Base-by-base conservation (phyloP, 2,113 vertebrate species). In the Sus scrofa region DNA sequence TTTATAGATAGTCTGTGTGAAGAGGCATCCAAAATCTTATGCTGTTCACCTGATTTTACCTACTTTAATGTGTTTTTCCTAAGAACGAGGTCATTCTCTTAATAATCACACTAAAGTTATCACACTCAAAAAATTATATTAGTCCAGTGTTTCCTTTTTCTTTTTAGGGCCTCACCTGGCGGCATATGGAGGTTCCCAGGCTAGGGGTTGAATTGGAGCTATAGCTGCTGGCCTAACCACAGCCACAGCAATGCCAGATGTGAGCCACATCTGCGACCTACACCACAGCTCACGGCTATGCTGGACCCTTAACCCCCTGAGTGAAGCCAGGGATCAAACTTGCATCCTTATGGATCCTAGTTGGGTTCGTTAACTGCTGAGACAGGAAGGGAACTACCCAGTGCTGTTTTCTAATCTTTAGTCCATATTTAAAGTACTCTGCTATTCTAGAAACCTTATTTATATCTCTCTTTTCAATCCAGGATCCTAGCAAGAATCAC, bases 91-190 rank as follows among this genome's bases (percentile, higher is more conserved):
- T 56, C 65, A 81, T 87, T 86, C 5, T 50, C 68, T 74, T 50
- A 60, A 77, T 75, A 82, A 77, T 77, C 27, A 86, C 54, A 89
- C 44, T 79, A 79, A 83, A 86, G 77, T 89, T 20, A 63, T 74
- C 13, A 16, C 19, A 62, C 32, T 62, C 24, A 85, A 60, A 77
- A 84, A 77, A 60, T 27, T 73, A 13, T 62, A 58, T 68, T 56
- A 30, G 50, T 78, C 56, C n/a, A 44, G 44, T 44, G 44, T 44
- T 44, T 44, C 44, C 8, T 44, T 44, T 44, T 44, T 44, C 44
- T 44, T 44, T 44, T 44, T 44, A 44, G 44, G 44, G 44, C 44
- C 44, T 6, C 44, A 44, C 44, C 44, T 44, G 44, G 44, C 44
- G 8, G 44, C 44, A 8, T 44, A 44, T 44, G 44, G 44, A 44